Evolutionary conservation across 2,113 vertebrate genomes (phyloP).

Genomic region (Glaucomys volans): DNA sequence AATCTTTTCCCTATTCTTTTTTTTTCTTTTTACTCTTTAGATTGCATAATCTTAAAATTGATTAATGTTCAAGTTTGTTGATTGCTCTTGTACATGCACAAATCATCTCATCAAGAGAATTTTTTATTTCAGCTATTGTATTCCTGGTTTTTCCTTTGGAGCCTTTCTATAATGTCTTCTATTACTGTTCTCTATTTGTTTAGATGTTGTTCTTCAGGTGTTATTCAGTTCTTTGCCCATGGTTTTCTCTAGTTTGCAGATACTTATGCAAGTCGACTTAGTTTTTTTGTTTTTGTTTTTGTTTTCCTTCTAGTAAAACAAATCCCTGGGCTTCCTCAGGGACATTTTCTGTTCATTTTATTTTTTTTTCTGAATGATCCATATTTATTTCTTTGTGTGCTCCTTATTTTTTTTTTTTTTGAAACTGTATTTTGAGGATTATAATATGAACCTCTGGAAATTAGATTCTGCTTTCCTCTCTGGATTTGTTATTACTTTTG

Average conservation of each 20-base stretch:
- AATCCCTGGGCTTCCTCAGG: not conserved
- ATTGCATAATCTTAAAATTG: not conserved
- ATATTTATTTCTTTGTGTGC: not conserved
- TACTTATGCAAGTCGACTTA: not conserved
- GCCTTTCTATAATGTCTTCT: not conserved
- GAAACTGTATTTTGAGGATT: not conserved
- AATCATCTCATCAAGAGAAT: not conserved
- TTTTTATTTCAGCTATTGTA: not conserved
- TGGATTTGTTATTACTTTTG: not conserved
- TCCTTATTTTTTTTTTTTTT: not conserved
- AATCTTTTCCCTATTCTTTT: not conserved
- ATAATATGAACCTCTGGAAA: not conserved
- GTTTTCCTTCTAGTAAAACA: not conserved
- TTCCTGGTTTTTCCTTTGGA: not conserved
- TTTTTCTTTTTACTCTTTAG: not conserved
- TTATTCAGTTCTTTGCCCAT: not conserved
- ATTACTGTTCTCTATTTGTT: not conserved
- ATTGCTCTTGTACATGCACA: not conserved
- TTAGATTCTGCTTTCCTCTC: not conserved
- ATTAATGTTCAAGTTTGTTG: not conserved
- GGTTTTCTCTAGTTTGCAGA: not conserved
- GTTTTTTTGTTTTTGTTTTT: not conserved
- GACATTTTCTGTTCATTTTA: not conserved
- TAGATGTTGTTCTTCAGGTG: not conserved
- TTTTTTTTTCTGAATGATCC: not conserved